A percentile compares a stretch with the other conserved stretches of the same genome.
Evolutionary conservation across 2,797 vertebrate genomes (phyloP).

Genomic region (Carcharodon carcharias): DNA sequence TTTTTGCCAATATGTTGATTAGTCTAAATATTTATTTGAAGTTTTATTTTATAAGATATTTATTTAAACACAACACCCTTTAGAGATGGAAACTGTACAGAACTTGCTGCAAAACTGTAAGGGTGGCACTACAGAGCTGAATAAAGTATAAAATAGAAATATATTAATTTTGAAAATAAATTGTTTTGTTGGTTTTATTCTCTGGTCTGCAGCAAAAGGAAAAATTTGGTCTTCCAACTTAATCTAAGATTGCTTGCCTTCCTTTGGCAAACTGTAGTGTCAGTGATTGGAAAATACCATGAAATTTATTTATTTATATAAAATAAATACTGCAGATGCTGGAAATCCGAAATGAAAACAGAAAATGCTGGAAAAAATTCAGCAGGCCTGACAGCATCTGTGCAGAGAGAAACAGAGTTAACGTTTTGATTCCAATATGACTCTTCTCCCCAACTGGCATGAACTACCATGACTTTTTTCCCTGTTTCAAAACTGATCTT

Average conservation of each 20-base stretch:
- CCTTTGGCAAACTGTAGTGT: not conserved
- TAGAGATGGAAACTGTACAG: slow-evolving; percentile 48
- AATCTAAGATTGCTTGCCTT: not conserved
- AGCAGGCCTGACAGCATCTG: too few species aligned
- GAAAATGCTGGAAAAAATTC: too few species aligned
- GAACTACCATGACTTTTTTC: too few species aligned
- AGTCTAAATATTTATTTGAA: slow-evolving; percentile 57
- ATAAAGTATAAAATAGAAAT: slow-evolving; percentile 55
- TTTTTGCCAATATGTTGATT: slow-evolving; percentile 51
- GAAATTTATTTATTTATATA: not conserved
- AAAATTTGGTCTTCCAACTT: not conserved
- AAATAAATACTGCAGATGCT: too few species aligned
- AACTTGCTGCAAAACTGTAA: slow-evolving; percentile 51
- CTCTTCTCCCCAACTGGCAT: too few species aligned
- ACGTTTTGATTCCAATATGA: too few species aligned
- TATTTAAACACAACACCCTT: slow-evolving; percentile 55
- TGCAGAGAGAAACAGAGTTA: too few species aligned
- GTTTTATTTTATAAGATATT: slow-evolving; percentile 62
- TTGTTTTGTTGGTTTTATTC: slow-evolving; percentile 35
- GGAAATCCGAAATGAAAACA: too few species aligned
- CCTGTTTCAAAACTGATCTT: not conserved
- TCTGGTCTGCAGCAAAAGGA: not conserved
- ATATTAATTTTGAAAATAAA: slow-evolving; percentile 52
- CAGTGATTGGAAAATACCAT: not conserved
- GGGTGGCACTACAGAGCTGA: slow-evolving; percentile 51